Evolutionary conservation across 2,113 vertebrate species (phyloP).

Genomic region (Pomatorhinus ruficollis): DNA sequence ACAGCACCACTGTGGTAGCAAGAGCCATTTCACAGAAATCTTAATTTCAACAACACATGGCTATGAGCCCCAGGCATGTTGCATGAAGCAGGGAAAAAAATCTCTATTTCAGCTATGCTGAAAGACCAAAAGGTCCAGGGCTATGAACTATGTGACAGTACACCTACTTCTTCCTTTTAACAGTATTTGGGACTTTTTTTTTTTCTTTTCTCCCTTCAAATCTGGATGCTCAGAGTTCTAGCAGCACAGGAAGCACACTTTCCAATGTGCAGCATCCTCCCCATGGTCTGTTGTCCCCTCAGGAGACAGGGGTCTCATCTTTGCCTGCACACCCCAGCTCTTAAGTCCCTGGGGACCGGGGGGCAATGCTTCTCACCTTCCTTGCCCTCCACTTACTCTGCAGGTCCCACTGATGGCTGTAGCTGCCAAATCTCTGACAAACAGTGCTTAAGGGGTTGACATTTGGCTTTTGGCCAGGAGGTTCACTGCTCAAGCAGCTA

Average conservation of each 20-base stretch:
- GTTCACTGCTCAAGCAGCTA: not conserved
- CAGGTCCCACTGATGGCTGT: not conserved
- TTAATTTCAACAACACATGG: not conserved
- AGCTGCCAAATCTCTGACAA: not conserved
- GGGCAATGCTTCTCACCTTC: accelerated
- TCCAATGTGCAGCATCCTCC: not conserved
- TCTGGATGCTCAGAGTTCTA: not conserved
- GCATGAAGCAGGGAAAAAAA: not conserved
- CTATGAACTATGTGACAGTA: not conserved
- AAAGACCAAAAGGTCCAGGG: not conserved
- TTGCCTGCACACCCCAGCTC: accelerated
- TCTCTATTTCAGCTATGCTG: not conserved
- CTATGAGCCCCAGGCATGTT: not conserved
- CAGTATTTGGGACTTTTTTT: not conserved
- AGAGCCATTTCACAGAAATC: not conserved
- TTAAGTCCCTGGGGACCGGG: not conserved
- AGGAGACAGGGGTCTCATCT: not conserved
- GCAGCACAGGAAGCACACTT: not conserved
- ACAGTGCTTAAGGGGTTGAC: not conserved
- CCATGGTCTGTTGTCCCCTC: accelerated
- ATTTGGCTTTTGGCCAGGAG: not conserved
- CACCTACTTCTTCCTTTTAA: not conserved
- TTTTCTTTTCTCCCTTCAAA: not conserved
- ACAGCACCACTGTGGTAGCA: not conserved
- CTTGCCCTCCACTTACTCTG: not conserved